Percentiles rank a stretch among this genome's conserved stretches.
Evolutionary conservation across 1,140 invertebrate genomes (phyloP).

Genomic region (Drosophila repletoides): DNA sequence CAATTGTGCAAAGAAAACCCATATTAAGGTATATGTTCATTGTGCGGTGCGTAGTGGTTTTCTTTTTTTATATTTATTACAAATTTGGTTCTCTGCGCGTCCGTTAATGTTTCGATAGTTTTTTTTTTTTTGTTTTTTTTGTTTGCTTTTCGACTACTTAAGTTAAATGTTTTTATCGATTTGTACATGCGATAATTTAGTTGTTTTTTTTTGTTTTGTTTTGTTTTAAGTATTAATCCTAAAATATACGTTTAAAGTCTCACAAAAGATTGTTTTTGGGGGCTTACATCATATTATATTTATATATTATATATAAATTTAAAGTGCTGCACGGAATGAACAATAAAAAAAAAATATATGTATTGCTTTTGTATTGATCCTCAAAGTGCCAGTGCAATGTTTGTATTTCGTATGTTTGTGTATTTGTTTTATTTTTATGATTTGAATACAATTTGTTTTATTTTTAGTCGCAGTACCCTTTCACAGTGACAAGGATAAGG

Average conservation of each 20-base stretch:
- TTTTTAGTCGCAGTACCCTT: conserved; percentile 21
- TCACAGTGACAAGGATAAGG: conserved; percentile 17
- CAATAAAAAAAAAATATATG: conserved; percentile 19
- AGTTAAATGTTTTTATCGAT: conserved; percentile 57
- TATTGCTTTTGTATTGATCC: conserved; percentile 2
- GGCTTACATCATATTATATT: conserved; percentile 36
- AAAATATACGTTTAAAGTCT: conserved; percentile 63
- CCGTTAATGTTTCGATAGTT: conserved; percentile 42
- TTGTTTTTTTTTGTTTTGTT: conserved; percentile 36
- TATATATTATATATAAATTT: conserved; percentile 47
- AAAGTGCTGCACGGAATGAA: conserved; percentile 32
- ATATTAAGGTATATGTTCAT: conserved; percentile 37
- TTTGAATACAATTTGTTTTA: conserved; percentile 47
- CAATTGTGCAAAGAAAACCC: conserved; percentile 18
- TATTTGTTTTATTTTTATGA: conserved; percentile 22
- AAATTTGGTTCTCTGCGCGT: conserved; percentile 73
- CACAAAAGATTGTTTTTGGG: conserved; percentile 72
- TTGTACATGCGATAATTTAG: conserved; percentile 66
- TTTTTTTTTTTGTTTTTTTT: conserved; percentile 5
- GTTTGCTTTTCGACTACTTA: conserved; percentile 61
- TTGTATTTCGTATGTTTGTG: conserved; percentile 2
- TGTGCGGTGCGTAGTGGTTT: conserved; percentile 60
- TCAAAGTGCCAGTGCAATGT: conserved; percentile 27
- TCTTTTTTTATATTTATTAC: conserved; percentile 35
- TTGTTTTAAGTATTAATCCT: conserved; percentile 54